Evolutionary conservation across 53 echinoderm and acorn worm genomes (phyloP), one percentile per base, ranked within the genome.

Genomic region (Holothuria scabra): DNA sequence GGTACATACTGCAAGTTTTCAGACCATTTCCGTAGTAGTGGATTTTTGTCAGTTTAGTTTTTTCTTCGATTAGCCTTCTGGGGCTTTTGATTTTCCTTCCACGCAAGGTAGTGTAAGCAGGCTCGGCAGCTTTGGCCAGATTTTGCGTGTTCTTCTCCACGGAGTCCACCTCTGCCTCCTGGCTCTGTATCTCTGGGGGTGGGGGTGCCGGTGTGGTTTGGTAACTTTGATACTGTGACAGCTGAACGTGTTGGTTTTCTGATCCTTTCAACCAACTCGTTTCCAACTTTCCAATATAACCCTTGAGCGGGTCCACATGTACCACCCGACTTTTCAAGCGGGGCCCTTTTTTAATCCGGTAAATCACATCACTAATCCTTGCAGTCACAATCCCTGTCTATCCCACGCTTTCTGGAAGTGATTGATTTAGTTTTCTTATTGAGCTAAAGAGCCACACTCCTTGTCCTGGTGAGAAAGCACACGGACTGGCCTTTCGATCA

Each of bases 361-460:
- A 76, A 23, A 83, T 67, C 1, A 90, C 87, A 76, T 90, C 86
- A 24, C 83, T 87, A 16, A 90, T 31, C 4, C 56, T 48, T 1
- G 26, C n/a, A 0, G 60, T 72, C 3, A 91, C 38, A 35, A 84
- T 20, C n/a, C 60, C 14, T 88, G 85, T 31, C 91, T 88, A 13
- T 75, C 83, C 91, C 85, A 88, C 16, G 79, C 63, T 7, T 37
- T 18, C 3, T 26, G 21, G 6, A 90, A 80, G 65, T 18, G 64
- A 76, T 4, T 29, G 28, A 16, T 86, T 84, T 11, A 60, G 32
- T 57, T 86, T 92, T 26, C 81, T 59, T 0, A 26, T 20, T 5
- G 90, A 60, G 30, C 84, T 84, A 25, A 83, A 61, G 0, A 93
- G 61, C 90, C 93, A 90, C 5, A 87, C 93, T 30, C 25, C 65